Evolutionary conservation across 1,140 invertebrate species (phyloP), one percentile per base, ranked within the genome.

Genomic region (Meloidogyne exigua): DNA sequence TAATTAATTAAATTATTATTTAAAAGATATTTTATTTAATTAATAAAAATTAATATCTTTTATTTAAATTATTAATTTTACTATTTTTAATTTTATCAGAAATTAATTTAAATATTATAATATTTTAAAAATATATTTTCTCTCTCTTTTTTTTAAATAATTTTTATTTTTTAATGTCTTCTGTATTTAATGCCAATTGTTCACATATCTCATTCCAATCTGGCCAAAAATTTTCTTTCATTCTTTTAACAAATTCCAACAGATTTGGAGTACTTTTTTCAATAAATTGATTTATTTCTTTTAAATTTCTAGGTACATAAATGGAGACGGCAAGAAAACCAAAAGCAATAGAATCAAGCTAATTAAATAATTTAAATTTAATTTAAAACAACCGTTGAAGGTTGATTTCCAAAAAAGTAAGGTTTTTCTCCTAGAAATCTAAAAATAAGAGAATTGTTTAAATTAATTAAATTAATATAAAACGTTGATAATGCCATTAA

Each of bases 361-460:
- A 49, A n/a, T 65, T 11, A 2, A 76, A 36, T 18, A 76, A 62
- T 49, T 76, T 13, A 15, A 15, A 1, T 63, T 57, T 13, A 21
- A 25, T 5, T 25, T 15, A 63, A 64, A 44, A 39, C 25, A 89
- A 93, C 92, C 83, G 90, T 92, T 78, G 92, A 93, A 18, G 94
- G 93, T 84, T 94, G 92, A 84, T 95, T 93, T 23, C 94, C 94
- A 86, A 95, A 95, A 91, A 96, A 95, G 91, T 94, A 96, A 10
- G 92, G 92, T 88, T 94, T 95, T 85, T 94, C 94, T 66, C 92
- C 92, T 63, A 96, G 90, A 88, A 93, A 65, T 63, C 71, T 57
- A 21, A 72, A 72, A 3, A 72, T 4, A 0, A 15, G 28, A 32
- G 7, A 3, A 9, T 72, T n/a, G 0, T 26, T 0, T 9, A 39